Conservation (phyloP, 2,888 invertebrate genomes). For the Ephialtes manifestator region DNA sequence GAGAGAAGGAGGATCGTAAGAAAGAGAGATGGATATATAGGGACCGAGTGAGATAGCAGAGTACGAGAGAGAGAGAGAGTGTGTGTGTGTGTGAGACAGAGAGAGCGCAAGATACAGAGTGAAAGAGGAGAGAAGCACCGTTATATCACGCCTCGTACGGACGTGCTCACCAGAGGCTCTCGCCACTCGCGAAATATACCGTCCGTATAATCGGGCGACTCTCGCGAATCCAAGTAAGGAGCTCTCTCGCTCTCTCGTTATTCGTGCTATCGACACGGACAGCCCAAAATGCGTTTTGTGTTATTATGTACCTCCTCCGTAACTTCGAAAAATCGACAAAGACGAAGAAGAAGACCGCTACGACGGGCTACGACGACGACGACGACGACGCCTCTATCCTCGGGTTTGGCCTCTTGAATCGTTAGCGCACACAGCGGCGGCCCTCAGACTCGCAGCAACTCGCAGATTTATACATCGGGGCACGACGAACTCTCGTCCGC, state of each 20-base stretch:
- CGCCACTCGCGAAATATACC: slow-evolving; percentile 60
- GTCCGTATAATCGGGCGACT: slow-evolving; percentile 67
- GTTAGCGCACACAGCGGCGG: neutral
- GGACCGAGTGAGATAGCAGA: slow-evolving; percentile 24
- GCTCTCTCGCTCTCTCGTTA: slow-evolving; percentile 67
- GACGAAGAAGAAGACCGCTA: neutral
- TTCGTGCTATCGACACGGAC: slow-evolving; percentile 56
- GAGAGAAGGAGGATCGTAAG: slow-evolving; percentile 14
- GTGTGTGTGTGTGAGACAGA: slow-evolving; percentile 58
- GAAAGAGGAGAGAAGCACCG: slow-evolving; percentile 76
- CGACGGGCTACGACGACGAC: neutral
- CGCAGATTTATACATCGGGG: slow-evolving; percentile 50
- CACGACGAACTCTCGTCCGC: slow-evolving; percentile 79
- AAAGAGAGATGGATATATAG: slow-evolving; percentile 19
- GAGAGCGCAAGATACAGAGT: slow-evolving; percentile 45
- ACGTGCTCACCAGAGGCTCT: slow-evolving; percentile 50
- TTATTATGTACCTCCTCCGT: slow-evolving; percentile 51
- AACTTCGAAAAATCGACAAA: slow-evolving; percentile 34
- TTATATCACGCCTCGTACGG: slow-evolving; percentile 76
- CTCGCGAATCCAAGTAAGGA: slow-evolving; percentile 65
- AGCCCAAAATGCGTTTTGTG: neutral
- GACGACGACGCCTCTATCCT: slow-evolving; percentile 35
- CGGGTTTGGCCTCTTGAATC: neutral
- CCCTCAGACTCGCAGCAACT: slow-evolving; percentile 62
- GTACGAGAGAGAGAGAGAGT: slow-evolving; percentile 46